phyloP scores from a whole-genome alignment of 2,797 vertebrate genomes.

The Coregonus ussuriensis region DNA sequence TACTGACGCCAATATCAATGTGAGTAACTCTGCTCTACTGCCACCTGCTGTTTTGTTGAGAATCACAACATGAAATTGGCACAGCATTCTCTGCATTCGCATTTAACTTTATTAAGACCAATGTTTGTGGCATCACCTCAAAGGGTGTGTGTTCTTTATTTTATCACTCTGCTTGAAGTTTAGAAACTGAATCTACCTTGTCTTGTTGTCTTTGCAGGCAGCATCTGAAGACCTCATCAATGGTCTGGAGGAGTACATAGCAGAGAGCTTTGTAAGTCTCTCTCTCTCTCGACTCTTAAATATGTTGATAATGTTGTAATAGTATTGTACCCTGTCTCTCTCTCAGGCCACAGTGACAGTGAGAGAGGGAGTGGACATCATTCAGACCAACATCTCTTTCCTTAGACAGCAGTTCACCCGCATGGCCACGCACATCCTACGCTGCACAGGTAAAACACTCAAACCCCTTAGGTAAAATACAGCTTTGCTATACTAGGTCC shows the following conservation, averaged over 20 bases:
- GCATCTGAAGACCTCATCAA: conserved; percentile 81
- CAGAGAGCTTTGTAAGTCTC: conserved; percentile 85
- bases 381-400: conserved; percentile 84
- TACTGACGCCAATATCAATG: conserved; percentile 80
- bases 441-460: conserved; percentile 71
- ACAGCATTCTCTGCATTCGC: too few species aligned
- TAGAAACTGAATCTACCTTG: too few species aligned
- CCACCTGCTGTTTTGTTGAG: not conserved
- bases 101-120: not conserved
- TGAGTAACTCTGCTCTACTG: conserved; percentile 49
- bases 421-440: conserved; percentile 82
- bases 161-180: not conserved
- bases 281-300: too few species aligned
- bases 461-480: conserved; percentile 55
- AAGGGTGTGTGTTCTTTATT: not conserved
- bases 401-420: conserved; percentile 83
- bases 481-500: not conserved
- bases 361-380: conserved; percentile 83
- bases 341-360: conserved; percentile 79
- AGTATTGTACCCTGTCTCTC: not conserved
- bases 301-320: not conserved
- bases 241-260: conserved; percentile 81
- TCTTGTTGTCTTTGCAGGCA: conserved; percentile 60
- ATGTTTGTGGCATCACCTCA: not conserved
- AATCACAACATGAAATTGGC: too few species aligned